Percentiles rank a stretch among this genome's conserved stretches.
These are phyloP conservation scores for Magallana ariakensis DNA, from an alignment of 1,140 invertebrate species.

Conservation along the genomic window DNA sequence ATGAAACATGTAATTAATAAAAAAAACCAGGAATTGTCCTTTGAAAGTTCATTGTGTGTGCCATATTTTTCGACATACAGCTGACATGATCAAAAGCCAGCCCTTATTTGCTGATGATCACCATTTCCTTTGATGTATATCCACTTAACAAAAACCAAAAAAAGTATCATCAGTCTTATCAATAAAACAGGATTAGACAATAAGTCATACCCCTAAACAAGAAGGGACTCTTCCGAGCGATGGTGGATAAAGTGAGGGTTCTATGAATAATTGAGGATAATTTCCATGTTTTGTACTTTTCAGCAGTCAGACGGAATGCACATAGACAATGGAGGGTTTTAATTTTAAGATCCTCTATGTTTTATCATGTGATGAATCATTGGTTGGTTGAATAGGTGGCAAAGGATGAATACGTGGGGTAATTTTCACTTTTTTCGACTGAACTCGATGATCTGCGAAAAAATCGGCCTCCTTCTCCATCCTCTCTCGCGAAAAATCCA, in stretches of 20 bases:
- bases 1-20: too few species aligned
- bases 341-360: neutral
- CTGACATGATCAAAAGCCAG: neutral
- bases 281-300: neutral
- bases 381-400: conserved; percentile 62
- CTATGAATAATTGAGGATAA: conserved; percentile 2
- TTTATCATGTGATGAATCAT: neutral
- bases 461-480: conserved; percentile 71
- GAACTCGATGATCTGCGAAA: conserved; percentile 68
- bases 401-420: conserved; percentile 62
- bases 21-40: too few species aligned
- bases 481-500: conserved; percentile 68
- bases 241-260: neutral
- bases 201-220: too few species aligned
- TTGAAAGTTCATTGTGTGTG: too few species aligned
- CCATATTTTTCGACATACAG: too few species aligned
- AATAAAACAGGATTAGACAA: neutral
- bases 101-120: too few species aligned
- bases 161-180: neutral
- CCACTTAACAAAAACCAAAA: too few species aligned
- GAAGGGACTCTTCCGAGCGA: neutral
- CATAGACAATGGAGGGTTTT: neutral
- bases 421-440: conserved; percentile 61
- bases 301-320: neutral
- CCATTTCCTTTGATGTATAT: too few species aligned